Conservation (phyloP, 2,113 vertebrate species). For the Bombycilla garrulus region DNA sequence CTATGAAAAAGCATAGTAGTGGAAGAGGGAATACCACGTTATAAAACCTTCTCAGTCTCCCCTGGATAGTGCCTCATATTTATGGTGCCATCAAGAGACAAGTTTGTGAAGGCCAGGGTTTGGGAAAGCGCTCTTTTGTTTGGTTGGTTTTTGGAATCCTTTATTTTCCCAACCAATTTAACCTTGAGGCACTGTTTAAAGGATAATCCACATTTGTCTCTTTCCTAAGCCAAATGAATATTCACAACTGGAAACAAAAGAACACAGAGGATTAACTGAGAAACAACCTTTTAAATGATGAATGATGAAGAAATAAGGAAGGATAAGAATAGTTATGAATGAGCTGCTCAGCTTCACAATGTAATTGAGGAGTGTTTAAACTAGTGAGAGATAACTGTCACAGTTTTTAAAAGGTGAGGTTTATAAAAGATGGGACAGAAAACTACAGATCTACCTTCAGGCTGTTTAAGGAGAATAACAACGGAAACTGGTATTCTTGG, state of each 20-base stretch:
- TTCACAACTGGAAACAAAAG: constrained; percentile 33
- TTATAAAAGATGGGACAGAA: neutral
- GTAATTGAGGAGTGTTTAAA: constrained; percentile 32
- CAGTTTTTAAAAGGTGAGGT: neutral
- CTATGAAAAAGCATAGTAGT: neutral
- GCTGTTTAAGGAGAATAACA: neutral
- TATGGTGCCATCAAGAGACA: neutral
- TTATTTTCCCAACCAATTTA: constrained; percentile 4
- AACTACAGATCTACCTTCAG: neutral
- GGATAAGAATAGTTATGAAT: constrained; percentile 13
- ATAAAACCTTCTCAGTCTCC: neutral
- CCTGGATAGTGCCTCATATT: neutral
- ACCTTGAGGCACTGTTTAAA: neutral
- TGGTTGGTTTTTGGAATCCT: neutral
- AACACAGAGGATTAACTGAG: constrained; percentile 28
- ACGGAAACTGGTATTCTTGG: neutral
- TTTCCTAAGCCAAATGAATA: constrained; percentile 17
- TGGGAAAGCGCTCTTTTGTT: neutral
- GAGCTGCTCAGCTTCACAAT: neutral
- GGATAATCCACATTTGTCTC: neutral
- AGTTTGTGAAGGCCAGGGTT: neutral
- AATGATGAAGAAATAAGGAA: constrained; percentile 17
- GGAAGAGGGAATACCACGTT: neutral
- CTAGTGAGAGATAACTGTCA: neutral
- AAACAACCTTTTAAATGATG: constrained; percentile 43